These are phyloP conservation scores for Lithodes maja DNA, from an alignment of 2,888 invertebrate species.

Conservation along the genomic window DNA sequence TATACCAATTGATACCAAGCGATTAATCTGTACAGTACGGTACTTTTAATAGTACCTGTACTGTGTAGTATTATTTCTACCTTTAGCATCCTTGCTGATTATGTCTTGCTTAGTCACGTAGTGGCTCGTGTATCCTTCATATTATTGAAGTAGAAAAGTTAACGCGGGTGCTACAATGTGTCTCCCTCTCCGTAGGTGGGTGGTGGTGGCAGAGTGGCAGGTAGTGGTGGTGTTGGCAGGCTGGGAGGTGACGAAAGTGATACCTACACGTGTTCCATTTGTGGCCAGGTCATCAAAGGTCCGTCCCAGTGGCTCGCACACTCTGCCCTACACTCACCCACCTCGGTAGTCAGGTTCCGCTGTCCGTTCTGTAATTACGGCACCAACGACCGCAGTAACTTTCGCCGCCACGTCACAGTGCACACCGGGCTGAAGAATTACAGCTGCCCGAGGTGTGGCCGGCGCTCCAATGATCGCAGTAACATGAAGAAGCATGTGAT, in stretches of 20 bases:
- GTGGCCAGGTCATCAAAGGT: constrained; percentile 45
- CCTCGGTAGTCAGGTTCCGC: constrained; percentile 39
- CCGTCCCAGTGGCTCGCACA: constrained; percentile 51
- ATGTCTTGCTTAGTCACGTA: no score
- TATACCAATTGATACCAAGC: no score
- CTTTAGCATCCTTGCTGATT: no score
- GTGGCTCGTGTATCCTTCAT: no score
- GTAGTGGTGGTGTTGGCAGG: constrained; percentile 32
- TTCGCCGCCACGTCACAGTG: constrained; percentile 54
- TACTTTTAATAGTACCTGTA: no score
- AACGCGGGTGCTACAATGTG: constrained; percentile 59
- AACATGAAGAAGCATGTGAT: constrained; percentile 64
- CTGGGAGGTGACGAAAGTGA: constrained; percentile 43
- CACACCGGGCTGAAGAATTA: constrained; percentile 61
- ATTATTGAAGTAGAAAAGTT: not conserved
- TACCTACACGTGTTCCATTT: constrained; percentile 48
- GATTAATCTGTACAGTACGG: no score
- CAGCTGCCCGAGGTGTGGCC: constrained; percentile 53
- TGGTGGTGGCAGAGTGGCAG: constrained; percentile 50
- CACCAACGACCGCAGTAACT: constrained; percentile 62
- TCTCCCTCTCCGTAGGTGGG: constrained; percentile 67
- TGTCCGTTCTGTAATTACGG: constrained; percentile 61
- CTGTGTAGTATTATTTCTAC: no score
- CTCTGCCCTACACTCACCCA: constrained; percentile 49
- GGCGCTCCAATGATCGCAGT: constrained; percentile 58